phyloP scores from a whole-genome alignment of 2,797 vertebrate species.

The Erpetoichthys calabaricus region DNA sequence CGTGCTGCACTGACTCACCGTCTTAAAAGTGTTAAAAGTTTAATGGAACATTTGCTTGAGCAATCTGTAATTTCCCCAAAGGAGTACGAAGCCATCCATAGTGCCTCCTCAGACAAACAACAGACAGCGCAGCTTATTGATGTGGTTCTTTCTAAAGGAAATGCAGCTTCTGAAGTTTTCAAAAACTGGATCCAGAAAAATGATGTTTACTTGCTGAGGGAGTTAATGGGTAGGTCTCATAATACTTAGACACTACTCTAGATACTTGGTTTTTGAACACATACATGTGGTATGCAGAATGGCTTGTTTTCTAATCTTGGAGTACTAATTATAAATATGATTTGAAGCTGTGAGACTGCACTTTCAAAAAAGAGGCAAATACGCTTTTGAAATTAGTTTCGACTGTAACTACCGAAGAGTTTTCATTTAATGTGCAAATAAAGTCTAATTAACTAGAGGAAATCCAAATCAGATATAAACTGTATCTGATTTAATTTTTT shows the following conservation, averaged over 20 bases:
- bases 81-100: conserved; percentile 72
- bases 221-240: conserved; percentile 71
- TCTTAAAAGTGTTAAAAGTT: conserved; percentile 68
- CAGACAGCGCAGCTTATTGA: conserved; percentile 85
- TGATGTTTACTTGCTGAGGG: conserved; percentile 72
- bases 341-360: no score
- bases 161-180: conserved; percentile 76
- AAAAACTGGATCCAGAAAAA: conserved; percentile 80
- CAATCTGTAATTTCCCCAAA: conserved; percentile 62
- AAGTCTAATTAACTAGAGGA: no score
- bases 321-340: no score
- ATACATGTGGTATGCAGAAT: no score
- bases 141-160: conserved; percentile 79
- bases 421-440: no score
- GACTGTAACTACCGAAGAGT: no score
- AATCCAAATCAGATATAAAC: conserved; percentile 5
- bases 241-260: no score
- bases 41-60: conserved; percentile 69
- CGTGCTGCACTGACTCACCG: conserved; percentile 75
- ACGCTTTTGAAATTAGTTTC: no score
- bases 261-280: no score
- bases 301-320: no score
- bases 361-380: no score
- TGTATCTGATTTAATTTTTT: conserved; percentile 4
- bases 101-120: conserved; percentile 68